phyloP scores from a whole-genome alignment of 1,140 invertebrate species.

The Drosophila azteca region DNA sequence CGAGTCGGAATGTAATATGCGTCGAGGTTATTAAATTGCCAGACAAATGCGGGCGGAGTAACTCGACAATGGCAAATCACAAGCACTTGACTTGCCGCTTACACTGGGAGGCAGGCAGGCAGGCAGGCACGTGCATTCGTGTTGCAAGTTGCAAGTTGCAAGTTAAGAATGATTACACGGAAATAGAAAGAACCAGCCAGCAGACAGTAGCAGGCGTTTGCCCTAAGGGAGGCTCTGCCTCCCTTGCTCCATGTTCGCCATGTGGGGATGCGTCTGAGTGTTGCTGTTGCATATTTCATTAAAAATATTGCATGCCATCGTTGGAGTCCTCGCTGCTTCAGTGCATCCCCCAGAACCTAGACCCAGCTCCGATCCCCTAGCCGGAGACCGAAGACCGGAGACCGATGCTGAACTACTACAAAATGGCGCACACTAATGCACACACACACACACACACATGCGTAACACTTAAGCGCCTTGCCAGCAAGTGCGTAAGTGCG shows the following conservation, averaged over 20 bases:
- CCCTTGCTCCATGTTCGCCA: no score
- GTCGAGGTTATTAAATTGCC: conserved; percentile 64
- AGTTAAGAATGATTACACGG: conserved; percentile 51
- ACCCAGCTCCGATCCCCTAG: conserved; percentile 16
- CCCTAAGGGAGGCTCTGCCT: conserved; percentile 8
- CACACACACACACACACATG: conserved; percentile 41
- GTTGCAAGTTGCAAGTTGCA: conserved; percentile 12
- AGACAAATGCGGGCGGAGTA: conserved; percentile 53
- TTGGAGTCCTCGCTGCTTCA: conserved; percentile 31
- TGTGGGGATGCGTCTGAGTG: conserved; percentile 36
- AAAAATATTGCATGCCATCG: conserved; percentile 71
- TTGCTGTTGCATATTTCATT: conserved; percentile 73
- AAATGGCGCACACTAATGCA: conserved; percentile 57
- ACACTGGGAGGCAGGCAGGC: conserved; percentile 26
- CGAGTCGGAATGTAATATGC: conserved; percentile 68
- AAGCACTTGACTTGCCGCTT: conserved; percentile 47
- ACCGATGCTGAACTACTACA: conserved; percentile 40
- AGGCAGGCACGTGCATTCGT: conserved; percentile 6
- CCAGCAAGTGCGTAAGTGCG: conserved; percentile 50
- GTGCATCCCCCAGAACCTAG: conserved; percentile 31
- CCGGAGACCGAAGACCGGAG: conserved; percentile 30
- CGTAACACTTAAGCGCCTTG: conserved; percentile 68
- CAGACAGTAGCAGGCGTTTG: conserved; percentile 4
- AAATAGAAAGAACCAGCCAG: conserved; percentile 26
- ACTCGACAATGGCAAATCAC: conserved; percentile 66